These are phyloP conservation scores for Pseudolycoriella hygida DNA, from an alignment of 2,888 invertebrate genomes.

Conservation along the genomic window DNA sequence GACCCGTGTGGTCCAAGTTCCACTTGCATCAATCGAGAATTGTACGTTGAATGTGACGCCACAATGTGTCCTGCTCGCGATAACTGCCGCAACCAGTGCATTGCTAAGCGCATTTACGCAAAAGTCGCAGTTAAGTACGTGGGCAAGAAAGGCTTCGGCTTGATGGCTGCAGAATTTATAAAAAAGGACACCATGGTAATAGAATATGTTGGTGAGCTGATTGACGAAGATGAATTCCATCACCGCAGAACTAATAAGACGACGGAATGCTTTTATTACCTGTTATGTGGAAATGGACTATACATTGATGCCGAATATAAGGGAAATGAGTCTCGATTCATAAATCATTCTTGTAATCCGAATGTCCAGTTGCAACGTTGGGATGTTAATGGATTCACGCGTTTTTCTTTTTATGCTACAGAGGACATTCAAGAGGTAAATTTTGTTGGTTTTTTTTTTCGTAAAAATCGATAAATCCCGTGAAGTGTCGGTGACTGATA, in stretches of 20 bases:
- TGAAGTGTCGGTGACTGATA: too few species aligned
- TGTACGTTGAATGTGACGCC: slow-evolving; percentile 77
- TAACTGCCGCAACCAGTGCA: slow-evolving; percentile 72
- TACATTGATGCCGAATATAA: slow-evolving; percentile 93
- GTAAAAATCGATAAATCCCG: too few species aligned
- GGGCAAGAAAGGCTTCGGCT: slow-evolving; percentile 68
- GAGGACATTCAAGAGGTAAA: too few species aligned
- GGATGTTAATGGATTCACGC: slow-evolving; percentile 79
- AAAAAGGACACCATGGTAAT: slow-evolving; percentile 74
- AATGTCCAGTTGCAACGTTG: slow-evolving; percentile 94
- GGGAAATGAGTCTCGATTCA: slow-evolving; percentile 67
- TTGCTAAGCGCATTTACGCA: slow-evolving; percentile 68
- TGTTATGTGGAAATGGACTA: slow-evolving; percentile 76
- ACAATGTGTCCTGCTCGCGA: slow-evolving; percentile 62
- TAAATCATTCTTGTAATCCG: slow-evolving; percentile 93
- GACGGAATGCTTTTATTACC: slow-evolving; percentile 84
- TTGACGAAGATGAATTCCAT: slow-evolving; percentile 77
- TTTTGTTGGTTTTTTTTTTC: too few species aligned
- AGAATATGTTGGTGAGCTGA: slow-evolving; percentile 91
- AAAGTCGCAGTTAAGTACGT: slow-evolving; percentile 54
- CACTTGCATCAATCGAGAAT: slow-evolving; percentile 73
- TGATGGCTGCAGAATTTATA: slow-evolving; percentile 54
- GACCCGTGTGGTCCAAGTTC: slow-evolving; percentile 69
- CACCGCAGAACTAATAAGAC: slow-evolving; percentile 63
- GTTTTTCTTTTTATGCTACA: too few species aligned